phyloP scores from a whole-genome alignment of 2,797 vertebrate species.

The Sebastes glaucus region DNA sequence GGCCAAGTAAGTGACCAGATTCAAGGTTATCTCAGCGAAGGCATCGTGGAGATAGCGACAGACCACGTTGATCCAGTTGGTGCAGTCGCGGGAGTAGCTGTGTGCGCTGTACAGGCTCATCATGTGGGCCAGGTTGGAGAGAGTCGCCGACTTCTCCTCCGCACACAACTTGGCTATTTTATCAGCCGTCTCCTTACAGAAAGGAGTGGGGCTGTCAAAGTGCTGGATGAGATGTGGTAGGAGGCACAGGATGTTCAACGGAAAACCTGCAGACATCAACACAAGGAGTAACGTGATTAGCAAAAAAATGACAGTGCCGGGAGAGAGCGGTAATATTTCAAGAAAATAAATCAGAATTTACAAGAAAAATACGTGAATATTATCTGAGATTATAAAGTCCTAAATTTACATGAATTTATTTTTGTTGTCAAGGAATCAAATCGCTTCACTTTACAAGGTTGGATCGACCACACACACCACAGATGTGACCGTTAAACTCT shows the following conservation, averaged over 20 bases:
- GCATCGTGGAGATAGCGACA: slow-evolving; percentile 97
- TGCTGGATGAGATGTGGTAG: slow-evolving; percentile 98
- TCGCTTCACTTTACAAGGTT: too few relatives aligned
- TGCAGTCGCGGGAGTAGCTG: slow-evolving; percentile 95
- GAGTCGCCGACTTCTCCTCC: slow-evolving; percentile 93
- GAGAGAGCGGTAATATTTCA: too few relatives aligned
- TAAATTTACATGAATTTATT: too few relatives aligned
- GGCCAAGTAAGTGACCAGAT: slow-evolving; percentile 94
- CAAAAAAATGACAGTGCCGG: too few relatives aligned
- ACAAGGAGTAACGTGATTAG: too few relatives aligned
- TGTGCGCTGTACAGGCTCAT: slow-evolving; percentile 98
- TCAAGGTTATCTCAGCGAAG: slow-evolving; percentile 94
- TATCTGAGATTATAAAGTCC: too few relatives aligned
- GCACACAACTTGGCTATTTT: slow-evolving; percentile 96
- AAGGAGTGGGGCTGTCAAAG: slow-evolving; percentile 98
- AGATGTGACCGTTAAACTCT: too few relatives aligned
- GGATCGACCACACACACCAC: too few relatives aligned
- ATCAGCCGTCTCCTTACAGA: slow-evolving; percentile 99
- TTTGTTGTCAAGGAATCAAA: too few relatives aligned
- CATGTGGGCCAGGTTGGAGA: slow-evolving; percentile 98
- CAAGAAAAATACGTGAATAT: too few relatives aligned
- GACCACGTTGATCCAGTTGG: slow-evolving; percentile 99
- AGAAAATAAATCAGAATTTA: too few relatives aligned
- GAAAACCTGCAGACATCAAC: slow-evolving; percentile 87
- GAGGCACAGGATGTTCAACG: slow-evolving; percentile 97